Evolutionary conservation across 2,888 invertebrate genomes (phyloP), one percentile per base, ranked within the genome.

Genomic region (Keiferia lycopersicella): DNA sequence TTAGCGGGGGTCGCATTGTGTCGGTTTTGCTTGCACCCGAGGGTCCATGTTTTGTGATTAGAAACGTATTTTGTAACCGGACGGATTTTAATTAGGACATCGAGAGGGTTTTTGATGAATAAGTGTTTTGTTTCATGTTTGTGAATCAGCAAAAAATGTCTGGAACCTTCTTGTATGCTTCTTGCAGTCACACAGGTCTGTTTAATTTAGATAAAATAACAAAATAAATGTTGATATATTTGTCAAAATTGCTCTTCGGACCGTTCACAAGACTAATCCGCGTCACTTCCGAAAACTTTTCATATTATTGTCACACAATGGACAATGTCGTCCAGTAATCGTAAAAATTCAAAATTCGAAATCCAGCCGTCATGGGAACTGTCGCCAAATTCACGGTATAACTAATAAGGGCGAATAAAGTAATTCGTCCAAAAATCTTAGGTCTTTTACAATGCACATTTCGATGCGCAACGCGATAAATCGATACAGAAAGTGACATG

Each of bases 351-450:
- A 77, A 78, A 80, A 78, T 74, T 72, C 71, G 77, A 87, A 45
- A 89, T 88, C 86, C 81, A 79, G 75, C 70, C 88, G 91, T 91
- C 91, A 91, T 91, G 91, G 91, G 91, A 91, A 88, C 84, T 75
- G 87, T 88, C 86, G 72, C 69, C 87, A 73, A 77, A 76, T 87
- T 87, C 84, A 86, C 86, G 86, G 83, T 82, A 71, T 79, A 78
- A 76, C 84, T 88, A 88, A 88, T 88, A 87, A 88, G 88, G 82
- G 80, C 80, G 78, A 78, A 69, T 56, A 56, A 45, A 56, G 56
- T 56, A 56, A 56, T 56, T 34, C 56, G 72, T 74, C 67, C 71
- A 69, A 74, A 76, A 71, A 71, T 63, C 63, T 76, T 78, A 78
- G 73, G 69, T 66, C 67, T 64, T 48, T 53, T 56, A 76, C 75